Conservation (phyloP, 2,113 vertebrate genomes). For the Desmodus rotundus region DNA sequence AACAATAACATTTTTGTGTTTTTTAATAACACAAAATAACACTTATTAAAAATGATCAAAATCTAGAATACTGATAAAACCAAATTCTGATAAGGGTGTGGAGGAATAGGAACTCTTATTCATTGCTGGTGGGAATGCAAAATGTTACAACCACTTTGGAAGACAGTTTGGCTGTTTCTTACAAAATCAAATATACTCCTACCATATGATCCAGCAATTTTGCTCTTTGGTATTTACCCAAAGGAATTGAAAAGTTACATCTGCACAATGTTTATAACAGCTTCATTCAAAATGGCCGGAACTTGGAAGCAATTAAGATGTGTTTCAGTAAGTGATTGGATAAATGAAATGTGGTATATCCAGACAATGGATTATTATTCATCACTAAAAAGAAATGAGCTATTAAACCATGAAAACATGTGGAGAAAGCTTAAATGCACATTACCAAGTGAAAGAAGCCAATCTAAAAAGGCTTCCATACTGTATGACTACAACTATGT, state of each 20-base stretch:
- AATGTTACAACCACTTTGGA: background rate
- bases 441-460: background rate
- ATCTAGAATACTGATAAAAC: background rate
- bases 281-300: background rate
- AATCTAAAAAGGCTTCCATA: background rate
- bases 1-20: background rate
- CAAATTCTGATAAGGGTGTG: background rate
- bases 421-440: background rate
- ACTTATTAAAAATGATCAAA: background rate
- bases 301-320: background rate
- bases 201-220: background rate
- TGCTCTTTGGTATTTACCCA: background rate
- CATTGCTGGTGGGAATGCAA: background rate
- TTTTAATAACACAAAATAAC: background rate
- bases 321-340: background rate
- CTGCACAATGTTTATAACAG: background rate
- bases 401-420: background rate
- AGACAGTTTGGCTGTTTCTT: background rate
- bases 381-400: background rate
- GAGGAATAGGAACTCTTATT: background rate
- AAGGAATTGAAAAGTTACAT: background rate
- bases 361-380: background rate
- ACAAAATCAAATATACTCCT: background rate
- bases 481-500: background rate
- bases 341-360: background rate